Evolutionary conservation across 1,140 invertebrate species (phyloP).

Genomic region (Leguminivora glycinivorella): DNA sequence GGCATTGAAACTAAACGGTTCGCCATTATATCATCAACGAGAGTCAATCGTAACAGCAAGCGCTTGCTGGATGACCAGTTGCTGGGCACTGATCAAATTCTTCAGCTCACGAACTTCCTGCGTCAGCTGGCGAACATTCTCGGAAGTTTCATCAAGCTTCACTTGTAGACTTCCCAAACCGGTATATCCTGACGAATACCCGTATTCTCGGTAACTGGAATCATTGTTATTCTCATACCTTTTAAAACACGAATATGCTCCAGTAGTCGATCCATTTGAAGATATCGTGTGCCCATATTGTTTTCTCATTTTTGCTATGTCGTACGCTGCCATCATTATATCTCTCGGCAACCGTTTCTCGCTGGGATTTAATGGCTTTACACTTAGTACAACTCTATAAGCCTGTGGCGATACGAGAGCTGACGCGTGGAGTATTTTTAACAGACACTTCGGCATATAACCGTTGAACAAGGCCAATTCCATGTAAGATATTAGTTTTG

Average conservation of each 20-base stretch:
- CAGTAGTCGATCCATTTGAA: slow-evolving; percentile 80
- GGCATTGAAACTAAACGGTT: slow-evolving; percentile 73
- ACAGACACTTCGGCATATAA: slow-evolving; percentile 85
- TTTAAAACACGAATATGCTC: slow-evolving; percentile 81
- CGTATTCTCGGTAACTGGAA: slow-evolving; percentile 75
- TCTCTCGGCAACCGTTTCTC: slow-evolving; percentile 88
- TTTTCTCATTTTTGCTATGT: slow-evolving; percentile 86
- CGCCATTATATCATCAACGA: slow-evolving; percentile 72
- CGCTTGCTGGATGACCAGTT: slow-evolving; percentile 73
- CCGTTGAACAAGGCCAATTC: slow-evolving; percentile 85
- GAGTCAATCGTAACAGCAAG: slow-evolving; percentile 65
- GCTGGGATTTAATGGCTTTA: slow-evolving; percentile 88
- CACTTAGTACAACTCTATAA: slow-evolving; percentile 87
- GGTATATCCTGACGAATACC: slow-evolving; percentile 71
- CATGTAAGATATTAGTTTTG: slow-evolving; percentile 87
- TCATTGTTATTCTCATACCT: slow-evolving; percentile 82
- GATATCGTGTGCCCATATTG: slow-evolving; percentile 83
- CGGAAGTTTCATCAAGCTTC: slow-evolving; percentile 82
- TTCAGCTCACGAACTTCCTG: slow-evolving; percentile 83
- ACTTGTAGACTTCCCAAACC: slow-evolving; percentile 80
- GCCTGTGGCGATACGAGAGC: slow-evolving; percentile 87
- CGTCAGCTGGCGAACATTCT: slow-evolving; percentile 80
- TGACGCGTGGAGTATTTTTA: slow-evolving; percentile 86
- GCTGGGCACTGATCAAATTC: slow-evolving; percentile 77
- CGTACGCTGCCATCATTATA: slow-evolving; percentile 86